Base-by-base conservation (phyloP, 2,797 vertebrate species). In the Pelodytes ibericus region DNA sequence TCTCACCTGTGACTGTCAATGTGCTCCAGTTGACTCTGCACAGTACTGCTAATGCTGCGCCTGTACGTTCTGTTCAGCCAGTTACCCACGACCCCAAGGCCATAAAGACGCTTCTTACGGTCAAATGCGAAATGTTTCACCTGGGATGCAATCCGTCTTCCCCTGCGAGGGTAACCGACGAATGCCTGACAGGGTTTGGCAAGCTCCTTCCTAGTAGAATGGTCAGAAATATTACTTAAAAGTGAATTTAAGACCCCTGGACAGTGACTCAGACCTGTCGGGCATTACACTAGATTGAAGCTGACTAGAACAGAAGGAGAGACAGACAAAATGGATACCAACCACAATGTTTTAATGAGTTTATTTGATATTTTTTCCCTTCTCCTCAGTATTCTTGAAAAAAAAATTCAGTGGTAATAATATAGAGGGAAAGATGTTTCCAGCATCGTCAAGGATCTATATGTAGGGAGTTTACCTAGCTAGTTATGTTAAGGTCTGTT, bases 81-180 rank as follows among this genome's bases (percentile, higher is more conserved):
- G 81, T 92, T 95, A 24, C 97, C 97, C 77, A 99, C 97, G 25
- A 99, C 92, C 0, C 97, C 97, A 88, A 98, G 92, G 36, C 97
- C 97, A 0, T 96, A 98, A 83, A 96, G 89, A 2, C 96, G 96
- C 81, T 91, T 95, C 66, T 94, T 93, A 80, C 92, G 95, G 89
- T 95, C 94, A 5, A 98, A 97, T 3, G 96, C 96, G 0, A 99
- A 97, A 86, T 95, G 95, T 67, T 94, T 97, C 2, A 98, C 96
- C 16, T 92, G 91, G 67, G 95, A 95, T 5, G 95, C 93, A 0
- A 99, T 98, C 59, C 96, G 95, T 10, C 84, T 84, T 15, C 96
- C 96, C 0, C 96, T 90, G 2, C 77, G 88, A 2, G 83, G 2
- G 78, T 82, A 4, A 0, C 68, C 0, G 0, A 75, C 18, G 0